phyloP scores from a whole-genome alignment of 1,140 invertebrate species.

The Macrosteles quadrilineatus region DNA sequence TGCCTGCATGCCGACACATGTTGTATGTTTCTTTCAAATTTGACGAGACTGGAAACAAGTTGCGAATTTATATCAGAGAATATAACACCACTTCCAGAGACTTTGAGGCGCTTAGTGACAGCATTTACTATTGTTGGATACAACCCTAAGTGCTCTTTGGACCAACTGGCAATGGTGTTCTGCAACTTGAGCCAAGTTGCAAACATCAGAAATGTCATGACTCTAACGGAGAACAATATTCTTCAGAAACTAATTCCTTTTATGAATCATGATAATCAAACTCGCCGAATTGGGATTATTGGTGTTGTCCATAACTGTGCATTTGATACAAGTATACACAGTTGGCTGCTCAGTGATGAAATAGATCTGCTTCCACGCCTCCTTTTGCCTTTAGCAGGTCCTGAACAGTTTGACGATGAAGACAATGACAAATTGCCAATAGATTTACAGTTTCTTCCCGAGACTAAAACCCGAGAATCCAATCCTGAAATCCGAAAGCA shows the following conservation, averaged over 20 bases:
- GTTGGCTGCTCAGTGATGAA: constrained; percentile 71
- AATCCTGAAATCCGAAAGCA: constrained; percentile 75
- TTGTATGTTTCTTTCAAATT: background rate
- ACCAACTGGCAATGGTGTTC: constrained; percentile 2
- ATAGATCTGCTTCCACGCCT: constrained; percentile 78
- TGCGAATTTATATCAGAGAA: background rate
- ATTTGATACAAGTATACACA: constrained; percentile 57
- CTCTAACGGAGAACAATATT: background rate
- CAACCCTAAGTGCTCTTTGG: background rate
- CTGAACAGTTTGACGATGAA: constrained; percentile 86
- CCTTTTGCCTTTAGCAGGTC: constrained; percentile 81
- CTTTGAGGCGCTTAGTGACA: background rate
- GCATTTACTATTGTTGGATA: constrained; percentile 1
- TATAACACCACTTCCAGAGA: background rate
- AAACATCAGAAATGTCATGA: background rate
- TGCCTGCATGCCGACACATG: background rate
- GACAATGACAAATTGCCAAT: constrained; percentile 85
- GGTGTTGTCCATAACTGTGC: constrained; percentile 24
- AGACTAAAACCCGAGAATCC: constrained; percentile 75
- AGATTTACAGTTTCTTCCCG: constrained; percentile 64
- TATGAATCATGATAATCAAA: background rate
- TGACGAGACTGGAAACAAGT: background rate
- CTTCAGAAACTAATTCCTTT: background rate
- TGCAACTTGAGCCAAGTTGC: background rate
- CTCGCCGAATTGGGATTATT: background rate